Percentiles rank a stretch among this genome's conserved stretches.
phyloP scores from a whole-genome alignment of 92 coral and sea anemone genomes.

The Pocillopora meandrina region DNA sequence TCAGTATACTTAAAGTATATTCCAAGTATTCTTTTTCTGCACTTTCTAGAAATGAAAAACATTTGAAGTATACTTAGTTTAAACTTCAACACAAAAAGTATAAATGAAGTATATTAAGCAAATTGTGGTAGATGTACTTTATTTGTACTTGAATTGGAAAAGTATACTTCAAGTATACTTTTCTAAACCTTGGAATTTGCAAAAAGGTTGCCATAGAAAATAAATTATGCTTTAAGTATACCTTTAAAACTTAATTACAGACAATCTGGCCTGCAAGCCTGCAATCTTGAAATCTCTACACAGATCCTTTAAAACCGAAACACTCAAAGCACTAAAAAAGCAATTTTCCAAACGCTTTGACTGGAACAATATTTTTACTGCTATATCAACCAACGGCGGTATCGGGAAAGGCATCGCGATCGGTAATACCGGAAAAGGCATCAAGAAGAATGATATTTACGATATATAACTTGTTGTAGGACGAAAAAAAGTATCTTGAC shows the following conservation, averaged over 20 bases:
- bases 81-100: conserved; percentile 26
- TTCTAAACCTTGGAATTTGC: conserved; percentile 7
- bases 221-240: conserved; percentile 21
- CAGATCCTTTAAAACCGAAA: conserved; percentile 6
- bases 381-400: too few relatives aligned
- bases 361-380: too few relatives aligned
- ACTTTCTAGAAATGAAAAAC: conserved; percentile 3
- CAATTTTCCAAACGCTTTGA: too few relatives aligned
- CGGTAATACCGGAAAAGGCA: too few relatives aligned
- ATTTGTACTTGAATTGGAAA: conserved; percentile 9
- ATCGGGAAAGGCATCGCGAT: background rate
- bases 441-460: too few relatives aligned
- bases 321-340: background rate
- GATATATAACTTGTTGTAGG: too few relatives aligned
- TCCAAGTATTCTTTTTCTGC: background rate
- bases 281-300: background rate
- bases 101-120: conserved; percentile 31
- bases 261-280: conserved; percentile 8
- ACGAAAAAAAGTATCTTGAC: too few relatives aligned
- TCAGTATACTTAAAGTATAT: conserved; percentile 17
- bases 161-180: conserved; percentile 20
- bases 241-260: background rate
- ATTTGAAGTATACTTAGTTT: conserved; percentile 23
- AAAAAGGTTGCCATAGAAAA: conserved; percentile 6
- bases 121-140: conserved; percentile 30